Evolutionary conservation across 2,888 invertebrate species (phyloP).

Genomic region (Creontiades dilutus): DNA sequence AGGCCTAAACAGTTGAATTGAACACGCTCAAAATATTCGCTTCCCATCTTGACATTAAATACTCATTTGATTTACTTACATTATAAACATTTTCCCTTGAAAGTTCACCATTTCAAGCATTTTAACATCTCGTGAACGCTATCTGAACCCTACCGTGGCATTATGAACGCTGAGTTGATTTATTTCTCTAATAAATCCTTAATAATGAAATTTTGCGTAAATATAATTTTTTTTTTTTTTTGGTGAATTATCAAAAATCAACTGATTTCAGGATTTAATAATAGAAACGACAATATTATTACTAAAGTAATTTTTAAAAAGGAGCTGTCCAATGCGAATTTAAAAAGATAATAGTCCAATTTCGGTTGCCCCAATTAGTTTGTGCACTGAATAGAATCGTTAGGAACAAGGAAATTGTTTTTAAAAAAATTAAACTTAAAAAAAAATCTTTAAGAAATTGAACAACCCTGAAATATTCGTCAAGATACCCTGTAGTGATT

Average conservation of each 20-base stretch:
- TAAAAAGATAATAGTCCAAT: slow-evolving; percentile 26
- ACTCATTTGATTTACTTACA: neutral
- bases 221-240: neutral
- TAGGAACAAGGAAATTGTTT: slow-evolving; percentile 52
- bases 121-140: slow-evolving; percentile 58
- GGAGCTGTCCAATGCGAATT: slow-evolving; percentile 52
- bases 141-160: neutral
- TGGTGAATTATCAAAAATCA: slow-evolving; percentile 1
- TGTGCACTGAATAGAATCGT: slow-evolving; percentile 62
- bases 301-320: slow-evolving; percentile 33
- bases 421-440: neutral
- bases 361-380: slow-evolving; percentile 59
- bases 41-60: neutral
- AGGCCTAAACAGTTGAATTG: slow-evolving; percentile 38
- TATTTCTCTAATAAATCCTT: neutral
- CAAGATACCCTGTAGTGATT: slow-evolving; percentile 61
- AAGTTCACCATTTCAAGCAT: slow-evolving; percentile 6
- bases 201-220: neutral
- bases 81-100: neutral
- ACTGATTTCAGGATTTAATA: slow-evolving; percentile 39
- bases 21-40: slow-evolving; percentile 1
- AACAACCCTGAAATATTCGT: slow-evolving; percentile 53
- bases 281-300: slow-evolving; percentile 51
- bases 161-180: neutral
- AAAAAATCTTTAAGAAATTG: slow-evolving; percentile 48